Evolutionary conservation across 92 coral and sea anemone species (phyloP).

Genomic region (Diadumene lineata): DNA sequence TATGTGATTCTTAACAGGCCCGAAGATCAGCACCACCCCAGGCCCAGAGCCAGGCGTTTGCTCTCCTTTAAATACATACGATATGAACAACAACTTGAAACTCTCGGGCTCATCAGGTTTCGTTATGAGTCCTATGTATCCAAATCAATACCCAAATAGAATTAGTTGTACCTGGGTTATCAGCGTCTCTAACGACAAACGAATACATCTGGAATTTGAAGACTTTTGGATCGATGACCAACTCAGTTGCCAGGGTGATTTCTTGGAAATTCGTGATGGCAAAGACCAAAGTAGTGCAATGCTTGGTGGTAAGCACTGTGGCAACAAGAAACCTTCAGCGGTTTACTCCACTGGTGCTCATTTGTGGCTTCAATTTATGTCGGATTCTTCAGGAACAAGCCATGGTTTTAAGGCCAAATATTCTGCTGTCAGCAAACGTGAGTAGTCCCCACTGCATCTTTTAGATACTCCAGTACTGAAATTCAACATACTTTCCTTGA

Average conservation of each 20-base stretch:
- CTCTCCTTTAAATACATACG: conserved; percentile 8
- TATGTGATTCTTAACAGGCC: background rate
- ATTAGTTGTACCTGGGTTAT: conserved; percentile 78
- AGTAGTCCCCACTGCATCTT: too few species aligned
- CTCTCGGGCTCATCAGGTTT: conserved; percentile 53
- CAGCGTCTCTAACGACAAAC: conserved; percentile 48
- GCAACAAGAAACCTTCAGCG: conserved; percentile 33
- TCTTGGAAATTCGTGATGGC: conserved; percentile 42
- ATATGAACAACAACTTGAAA: conserved; percentile 51
- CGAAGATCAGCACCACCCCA: conserved; percentile 20
- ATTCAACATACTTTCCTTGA: too few species aligned
- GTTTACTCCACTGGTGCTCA: conserved; percentile 20
- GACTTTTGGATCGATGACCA: conserved; percentile 50
- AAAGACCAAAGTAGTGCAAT: conserved; percentile 1
- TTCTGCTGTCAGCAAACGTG: conserved; percentile 39
- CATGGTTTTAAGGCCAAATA: conserved; percentile 44
- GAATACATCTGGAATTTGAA: conserved; percentile 43
- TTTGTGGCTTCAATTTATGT: conserved; percentile 41
- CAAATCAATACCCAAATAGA: conserved; percentile 53
- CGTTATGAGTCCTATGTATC: conserved; percentile 53
- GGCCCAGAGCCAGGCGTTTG: conserved; percentile 34
- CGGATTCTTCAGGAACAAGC: conserved; percentile 33
- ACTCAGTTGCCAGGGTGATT: conserved; percentile 42
- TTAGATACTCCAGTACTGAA: too few species aligned
- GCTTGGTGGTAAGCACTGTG: conserved; percentile 32